Percentiles rank a stretch among this genome's conserved stretches.
phyloP scores from a whole-genome alignment of 92 coral and sea anemone species.

The Phenganax stokvisi region DNA sequence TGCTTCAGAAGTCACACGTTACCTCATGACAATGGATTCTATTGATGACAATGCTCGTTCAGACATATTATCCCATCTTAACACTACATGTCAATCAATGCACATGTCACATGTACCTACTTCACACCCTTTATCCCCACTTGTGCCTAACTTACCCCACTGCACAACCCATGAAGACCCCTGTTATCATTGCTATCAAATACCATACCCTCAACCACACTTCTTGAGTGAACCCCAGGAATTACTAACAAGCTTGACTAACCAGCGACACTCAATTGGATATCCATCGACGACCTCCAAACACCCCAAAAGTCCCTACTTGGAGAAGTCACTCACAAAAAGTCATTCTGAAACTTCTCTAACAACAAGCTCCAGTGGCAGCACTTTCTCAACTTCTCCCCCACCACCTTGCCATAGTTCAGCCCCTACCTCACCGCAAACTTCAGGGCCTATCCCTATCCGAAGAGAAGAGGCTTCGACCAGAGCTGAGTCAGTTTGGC shows the following conservation, averaged over 20 bases:
- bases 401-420: background rate
- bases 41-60: slow-evolving; percentile 48
- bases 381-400: background rate
- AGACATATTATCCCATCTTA: slow-evolving; percentile 54
- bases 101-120: slow-evolving; percentile 15
- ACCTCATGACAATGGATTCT: slow-evolving; percentile 48
- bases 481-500: slow-evolving; percentile 35
- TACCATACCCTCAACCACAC: slow-evolving; percentile 17
- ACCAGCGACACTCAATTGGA: background rate
- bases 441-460: background rate
- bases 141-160: background rate
- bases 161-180: slow-evolving; percentile 22
- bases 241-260: background rate
- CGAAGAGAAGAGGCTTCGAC: slow-evolving; percentile 2
- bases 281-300: background rate
- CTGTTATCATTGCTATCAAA: slow-evolving; percentile 2
- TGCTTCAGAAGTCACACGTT: slow-evolving; percentile 52
- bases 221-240: slow-evolving; percentile 6
- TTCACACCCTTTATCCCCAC: slow-evolving; percentile 30
- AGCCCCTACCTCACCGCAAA: slow-evolving; percentile 11
- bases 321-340: slow-evolving; percentile 20
- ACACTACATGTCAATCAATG: slow-evolving; percentile 35
- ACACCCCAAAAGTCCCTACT: background rate
- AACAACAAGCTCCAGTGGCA: background rate
- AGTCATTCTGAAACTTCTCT: background rate